These are phyloP conservation scores for Leptopterna dolabrata DNA, from an alignment of 2,888 invertebrate species.

Conservation along the genomic window DNA sequence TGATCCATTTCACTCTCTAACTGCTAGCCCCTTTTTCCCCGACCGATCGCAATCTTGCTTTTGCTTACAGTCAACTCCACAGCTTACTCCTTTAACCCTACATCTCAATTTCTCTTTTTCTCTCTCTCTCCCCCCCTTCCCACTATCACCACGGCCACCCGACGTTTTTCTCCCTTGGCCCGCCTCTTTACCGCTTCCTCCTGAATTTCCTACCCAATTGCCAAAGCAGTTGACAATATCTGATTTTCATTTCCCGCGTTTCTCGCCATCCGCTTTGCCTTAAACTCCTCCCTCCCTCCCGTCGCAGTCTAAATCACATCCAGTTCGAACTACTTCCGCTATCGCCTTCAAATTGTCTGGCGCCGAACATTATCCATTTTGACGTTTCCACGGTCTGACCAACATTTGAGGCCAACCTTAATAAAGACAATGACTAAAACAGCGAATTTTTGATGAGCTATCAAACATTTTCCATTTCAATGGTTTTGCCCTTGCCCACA, in stretches of 20 bases:
- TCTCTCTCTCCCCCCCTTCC: neutral
- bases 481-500: no score
- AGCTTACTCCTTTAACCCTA: conserved; percentile 45
- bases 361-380: neutral
- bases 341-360: neutral
- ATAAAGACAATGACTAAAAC: no score
- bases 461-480: no score
- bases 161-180: neutral
- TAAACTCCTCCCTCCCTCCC: neutral
- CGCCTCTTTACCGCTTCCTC: conserved; percentile 12
- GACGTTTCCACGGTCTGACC: no score
- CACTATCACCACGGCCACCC: neutral
- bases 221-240: conserved; percentile 47
- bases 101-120: conserved; percentile 51
- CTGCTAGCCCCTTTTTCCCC: conserved; percentile 34
- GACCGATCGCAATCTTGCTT: conserved; percentile 48
- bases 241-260: conserved; percentile 49
- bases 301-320: neutral
- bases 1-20: conserved; percentile 55
- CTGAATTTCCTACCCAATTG: conserved; percentile 46
- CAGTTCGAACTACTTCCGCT: conserved; percentile 21
- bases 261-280: neutral
- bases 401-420: no score
- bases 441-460: no score
- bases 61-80: conserved; percentile 52